Evolutionary conservation across 2,113 vertebrate genomes (phyloP), one percentile per base, ranked within the genome.

Genomic region (Colaptes auratus): DNA sequence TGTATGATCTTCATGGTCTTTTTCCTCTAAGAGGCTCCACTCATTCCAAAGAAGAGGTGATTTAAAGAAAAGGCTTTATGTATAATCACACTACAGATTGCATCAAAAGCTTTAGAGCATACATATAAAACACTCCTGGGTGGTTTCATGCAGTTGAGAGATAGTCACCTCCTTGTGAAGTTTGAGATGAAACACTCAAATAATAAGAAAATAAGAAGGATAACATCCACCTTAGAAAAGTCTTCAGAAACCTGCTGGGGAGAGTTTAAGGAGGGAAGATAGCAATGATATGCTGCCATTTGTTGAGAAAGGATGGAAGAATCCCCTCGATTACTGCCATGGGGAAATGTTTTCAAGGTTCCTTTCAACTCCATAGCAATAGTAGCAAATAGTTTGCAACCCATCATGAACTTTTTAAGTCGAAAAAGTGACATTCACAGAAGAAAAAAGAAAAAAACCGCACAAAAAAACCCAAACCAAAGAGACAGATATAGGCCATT

Each of bases 371-470:
- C 90, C 75, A 72, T 71, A 90, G 77, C 82, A 90, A 80, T 82
- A 93, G 92, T 58, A 94, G 53, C 71, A 95, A 97, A 85, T 67
- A 95, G 56, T 88, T 97, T 95, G 79, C 73, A 92, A 94, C 86
- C 56, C 39, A 85, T 80, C 59, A 50, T 64, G 94, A 76, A 80
- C 85, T 90, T 88, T 82, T 87, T 92, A 91, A 91, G 89, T 80
- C 87, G 92, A 96, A 82, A 96, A 96, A 88, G 86, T 74, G 87
- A 93, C 93, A 96, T 92, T 96, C 95, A 96, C 71, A 92, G 88
- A 71, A 91, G 88, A 12, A 52, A 44, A 42, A 42, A 42, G 10
- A 39, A 39, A 39, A 39, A 39, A 12, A n/a, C n/a, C 39, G 12
- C 39, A 39, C 39, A 27, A 27, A 27, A 27, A 27, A 27, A 39